phyloP scores from a whole-genome alignment of 2,888 invertebrate genomes.

The Andrena bicolor region DNA sequence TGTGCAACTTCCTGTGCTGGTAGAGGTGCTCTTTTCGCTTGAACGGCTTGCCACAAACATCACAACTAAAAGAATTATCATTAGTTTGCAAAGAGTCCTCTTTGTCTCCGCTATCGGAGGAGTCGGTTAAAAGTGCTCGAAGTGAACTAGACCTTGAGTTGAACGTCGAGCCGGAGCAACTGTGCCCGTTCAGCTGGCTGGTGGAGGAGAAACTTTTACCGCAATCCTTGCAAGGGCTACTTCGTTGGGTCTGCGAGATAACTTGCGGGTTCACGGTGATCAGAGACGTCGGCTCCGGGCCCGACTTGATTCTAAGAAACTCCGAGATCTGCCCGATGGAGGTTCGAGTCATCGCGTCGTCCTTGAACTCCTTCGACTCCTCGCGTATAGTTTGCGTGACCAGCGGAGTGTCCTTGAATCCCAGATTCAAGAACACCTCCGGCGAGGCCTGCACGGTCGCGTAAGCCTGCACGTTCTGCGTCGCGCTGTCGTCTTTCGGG shows the following conservation, averaged over 20 bases:
- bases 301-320: constrained; percentile 81
- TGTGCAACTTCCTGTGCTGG: constrained; percentile 89
- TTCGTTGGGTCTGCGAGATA: constrained; percentile 78
- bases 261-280: constrained; percentile 82
- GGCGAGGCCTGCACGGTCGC: constrained; percentile 81
- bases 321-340: constrained; percentile 83
- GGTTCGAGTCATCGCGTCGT: constrained; percentile 80
- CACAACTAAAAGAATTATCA: constrained; percentile 85
- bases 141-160: constrained; percentile 47
- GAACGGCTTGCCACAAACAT: constrained; percentile 88
- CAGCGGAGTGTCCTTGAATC: constrained; percentile 79
- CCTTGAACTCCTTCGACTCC: constrained; percentile 81
- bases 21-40: constrained; percentile 90
- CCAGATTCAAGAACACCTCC: constrained; percentile 82
- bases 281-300: constrained; percentile 78
- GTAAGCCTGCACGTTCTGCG: constrained; percentile 78
- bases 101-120: constrained; percentile 65
- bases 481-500: constrained; percentile 77
- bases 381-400: constrained; percentile 78
- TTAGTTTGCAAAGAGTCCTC: constrained; percentile 75
- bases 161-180: constrained; percentile 67
- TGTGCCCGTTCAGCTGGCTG: constrained; percentile 80
- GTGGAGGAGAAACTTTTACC: constrained; percentile 80
- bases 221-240: constrained; percentile 81
- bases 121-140: constrained; percentile 63